Evolutionary conservation across 2,797 vertebrate species (phyloP).

Genomic region (Typhlichthys eigenmanni): DNA sequence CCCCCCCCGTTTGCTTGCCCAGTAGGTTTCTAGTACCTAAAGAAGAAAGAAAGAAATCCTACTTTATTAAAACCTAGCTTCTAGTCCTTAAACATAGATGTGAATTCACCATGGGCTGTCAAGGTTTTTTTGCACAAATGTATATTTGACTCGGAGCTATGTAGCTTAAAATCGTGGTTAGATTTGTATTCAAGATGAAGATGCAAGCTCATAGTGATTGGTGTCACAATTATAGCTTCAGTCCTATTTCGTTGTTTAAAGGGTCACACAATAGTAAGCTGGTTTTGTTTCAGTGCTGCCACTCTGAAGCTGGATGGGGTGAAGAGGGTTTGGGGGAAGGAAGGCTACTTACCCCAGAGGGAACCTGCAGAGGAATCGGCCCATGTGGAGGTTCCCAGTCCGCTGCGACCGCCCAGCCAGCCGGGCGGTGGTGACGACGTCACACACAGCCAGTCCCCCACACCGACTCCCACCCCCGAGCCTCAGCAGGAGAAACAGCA

Average conservation of each 20-base stretch:
- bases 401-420: conserved; percentile 54
- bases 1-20: background rate
- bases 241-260: background rate
- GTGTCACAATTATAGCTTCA: background rate
- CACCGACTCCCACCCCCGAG: conserved; percentile 26
- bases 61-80: too few species aligned
- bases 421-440: conserved; percentile 46
- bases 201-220: background rate
- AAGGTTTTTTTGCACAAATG: too few species aligned
- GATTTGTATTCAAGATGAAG: too few species aligned
- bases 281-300: conserved; percentile 69
- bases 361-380: conserved; percentile 68
- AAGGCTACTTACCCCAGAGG: conserved; percentile 89
- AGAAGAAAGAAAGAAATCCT: too few species aligned
- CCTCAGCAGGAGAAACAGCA: conserved; percentile 81
- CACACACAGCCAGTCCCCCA: conserved; percentile 32
- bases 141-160: too few species aligned
- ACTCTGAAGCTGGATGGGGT: conserved; percentile 89
- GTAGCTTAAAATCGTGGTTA: too few species aligned
- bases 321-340: conserved; percentile 91
- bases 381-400: conserved; percentile 53
- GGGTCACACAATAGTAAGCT: background rate
- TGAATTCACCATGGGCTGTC: too few species aligned
- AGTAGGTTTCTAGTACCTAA: too few species aligned
- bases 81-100: too few species aligned